Evolutionary conservation across 1,140 invertebrate species (phyloP).

Genomic region (Nephotettix cincticeps): DNA sequence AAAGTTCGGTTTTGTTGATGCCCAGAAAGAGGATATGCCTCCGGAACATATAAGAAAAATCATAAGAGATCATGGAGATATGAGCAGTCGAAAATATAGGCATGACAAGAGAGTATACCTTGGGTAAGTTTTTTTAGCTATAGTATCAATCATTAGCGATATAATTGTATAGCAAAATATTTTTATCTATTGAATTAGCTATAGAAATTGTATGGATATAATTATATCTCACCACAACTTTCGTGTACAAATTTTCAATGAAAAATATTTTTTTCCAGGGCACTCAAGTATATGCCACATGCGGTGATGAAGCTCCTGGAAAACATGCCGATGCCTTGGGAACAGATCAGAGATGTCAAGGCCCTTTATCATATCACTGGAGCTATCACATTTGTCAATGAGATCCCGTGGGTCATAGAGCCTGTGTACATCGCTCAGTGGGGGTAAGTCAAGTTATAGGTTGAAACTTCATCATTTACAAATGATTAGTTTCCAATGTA

Average conservation of each 20-base stretch:
- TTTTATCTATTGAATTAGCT: too few species aligned
- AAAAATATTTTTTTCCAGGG: slow-evolving; percentile 57
- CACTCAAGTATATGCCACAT: slow-evolving; percentile 99
- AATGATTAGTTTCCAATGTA: too few species aligned
- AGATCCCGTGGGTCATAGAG: slow-evolving; percentile 99
- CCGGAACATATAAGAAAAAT: slow-evolving; percentile 99
- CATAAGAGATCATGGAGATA: slow-evolving; percentile 98
- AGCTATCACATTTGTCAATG: slow-evolving; percentile 99
- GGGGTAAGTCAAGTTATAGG: slow-evolving; percentile 84
- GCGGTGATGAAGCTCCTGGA: slow-evolving; percentile 98
- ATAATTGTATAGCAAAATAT: too few species aligned
- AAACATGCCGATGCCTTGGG: slow-evolving; percentile 99
- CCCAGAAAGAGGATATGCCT: slow-evolving; percentile 99
- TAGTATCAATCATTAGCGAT: too few species aligned
- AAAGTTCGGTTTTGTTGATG: slow-evolving; percentile 98
- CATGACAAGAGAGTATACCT: slow-evolving; percentile 99
- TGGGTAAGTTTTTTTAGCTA: slow-evolving; percentile 75
- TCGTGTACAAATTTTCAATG: slow-evolving; percentile 1
- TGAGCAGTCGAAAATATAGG: slow-evolving; percentile 98
- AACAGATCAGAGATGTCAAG: slow-evolving; percentile 97
- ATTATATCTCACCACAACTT: neutral
- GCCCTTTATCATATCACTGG: slow-evolving; percentile 98
- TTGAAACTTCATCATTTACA: too few species aligned
- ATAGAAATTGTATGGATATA: neutral
- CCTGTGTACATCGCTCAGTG: slow-evolving; percentile 99